These are phyloP conservation scores for Cheilosia impressa DNA, from an alignment of 2,888 invertebrate species.

Conservation along the genomic window DNA sequence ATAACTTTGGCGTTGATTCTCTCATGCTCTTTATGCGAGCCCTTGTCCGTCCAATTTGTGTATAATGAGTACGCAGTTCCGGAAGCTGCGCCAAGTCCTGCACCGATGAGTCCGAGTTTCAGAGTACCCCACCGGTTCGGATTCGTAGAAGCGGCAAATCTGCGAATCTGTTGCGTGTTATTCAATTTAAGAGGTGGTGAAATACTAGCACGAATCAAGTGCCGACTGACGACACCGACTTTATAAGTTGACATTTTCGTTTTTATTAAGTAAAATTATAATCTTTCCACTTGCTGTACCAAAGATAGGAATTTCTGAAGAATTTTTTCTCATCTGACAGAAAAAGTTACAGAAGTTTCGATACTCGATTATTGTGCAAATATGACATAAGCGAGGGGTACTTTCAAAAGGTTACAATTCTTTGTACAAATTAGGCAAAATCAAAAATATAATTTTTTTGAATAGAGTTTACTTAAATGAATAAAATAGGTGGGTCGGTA, in stretches of 20 bases:
- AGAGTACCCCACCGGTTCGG: slow-evolving; percentile 79
- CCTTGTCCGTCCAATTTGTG: slow-evolving; percentile 78
- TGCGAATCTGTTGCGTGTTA: slow-evolving; percentile 58
- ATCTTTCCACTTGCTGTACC: slow-evolving; percentile 1
- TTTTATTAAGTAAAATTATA: slow-evolving; percentile 26
- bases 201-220: slow-evolving; percentile 37
- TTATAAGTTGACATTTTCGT: slow-evolving; percentile 67
- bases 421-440: too few species aligned
- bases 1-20: slow-evolving; percentile 81
- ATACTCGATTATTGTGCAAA: slow-evolving; percentile 29
- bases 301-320: slow-evolving; percentile 7
- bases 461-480: too few species aligned
- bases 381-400: slow-evolving; percentile 30
- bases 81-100: slow-evolving; percentile 85
- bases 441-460: too few species aligned
- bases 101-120: slow-evolving; percentile 86
- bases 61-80: slow-evolving; percentile 85
- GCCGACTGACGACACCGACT: slow-evolving; percentile 50
- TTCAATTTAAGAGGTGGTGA: slow-evolving; percentile 13
- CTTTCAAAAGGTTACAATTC: background rate
- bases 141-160: slow-evolving; percentile 45
- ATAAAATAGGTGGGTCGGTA: too few species aligned
- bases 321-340: slow-evolving; percentile 56
- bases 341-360: slow-evolving; percentile 19
- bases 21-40: slow-evolving; percentile 82